These are phyloP conservation scores for Portunus trituberculatus DNA, from an alignment of 1,140 invertebrate species.

Conservation along the genomic window DNA sequence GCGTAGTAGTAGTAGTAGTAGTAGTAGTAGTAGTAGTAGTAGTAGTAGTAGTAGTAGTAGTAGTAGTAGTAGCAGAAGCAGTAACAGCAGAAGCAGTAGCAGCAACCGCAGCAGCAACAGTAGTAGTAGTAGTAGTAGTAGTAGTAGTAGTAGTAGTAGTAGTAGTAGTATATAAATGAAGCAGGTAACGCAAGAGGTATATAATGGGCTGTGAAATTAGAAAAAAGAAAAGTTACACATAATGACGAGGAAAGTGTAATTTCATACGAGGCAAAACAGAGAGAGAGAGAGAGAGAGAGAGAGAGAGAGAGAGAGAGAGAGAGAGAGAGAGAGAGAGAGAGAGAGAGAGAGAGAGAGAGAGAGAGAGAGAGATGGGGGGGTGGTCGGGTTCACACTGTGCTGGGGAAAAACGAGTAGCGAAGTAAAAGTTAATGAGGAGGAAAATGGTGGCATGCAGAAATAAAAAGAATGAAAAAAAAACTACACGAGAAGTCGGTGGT, in stretches of 20 bases:
- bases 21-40: neutral
- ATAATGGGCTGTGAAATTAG: neutral
- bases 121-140: constrained; percentile 17
- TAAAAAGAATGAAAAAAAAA: neutral
- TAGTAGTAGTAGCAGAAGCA: constrained; percentile 22
- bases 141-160: constrained; percentile 16
- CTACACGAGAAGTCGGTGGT: neutral
- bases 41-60: constrained; percentile 23
- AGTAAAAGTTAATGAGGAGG: neutral
- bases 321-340: constrained; percentile 13
- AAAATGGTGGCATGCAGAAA: neutral
- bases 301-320: constrained; percentile 41
- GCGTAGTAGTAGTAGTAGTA: no score
- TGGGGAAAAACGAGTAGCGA: neutral
- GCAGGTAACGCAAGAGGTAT: neutral
- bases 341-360: neutral
- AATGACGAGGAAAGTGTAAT: neutral
- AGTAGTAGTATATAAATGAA: neutral
- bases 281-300: neutral
- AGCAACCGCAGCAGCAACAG: neutral
- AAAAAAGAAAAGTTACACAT: neutral
- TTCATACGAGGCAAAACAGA: neutral
- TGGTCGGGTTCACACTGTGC: neutral
- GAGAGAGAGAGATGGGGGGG: neutral
- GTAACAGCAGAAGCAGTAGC: neutral